A percentile compares a stretch with the other conserved stretches of the same genome.
These are phyloP conservation scores for Drosophila maculinotata DNA, from an alignment of 2,888 invertebrate genomes.

Conservation along the genomic window DNA sequence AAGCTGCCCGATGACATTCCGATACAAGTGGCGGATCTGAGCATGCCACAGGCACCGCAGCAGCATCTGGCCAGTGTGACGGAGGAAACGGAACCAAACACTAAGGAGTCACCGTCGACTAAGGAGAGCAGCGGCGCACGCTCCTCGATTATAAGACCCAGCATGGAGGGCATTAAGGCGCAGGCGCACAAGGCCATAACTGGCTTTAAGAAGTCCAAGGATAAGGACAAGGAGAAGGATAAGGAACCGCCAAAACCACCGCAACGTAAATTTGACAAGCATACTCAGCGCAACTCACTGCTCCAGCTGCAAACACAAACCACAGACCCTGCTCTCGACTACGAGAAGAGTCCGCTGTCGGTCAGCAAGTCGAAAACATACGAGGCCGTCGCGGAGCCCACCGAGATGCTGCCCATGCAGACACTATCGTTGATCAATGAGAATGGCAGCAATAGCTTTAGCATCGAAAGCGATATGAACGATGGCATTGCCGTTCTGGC, in stretches of 20 bases:
- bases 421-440: constrained; percentile 81
- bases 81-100: constrained; percentile 82
- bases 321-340: constrained; percentile 63
- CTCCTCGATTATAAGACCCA: constrained; percentile 83
- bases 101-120: constrained; percentile 70
- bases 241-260: constrained; percentile 83
- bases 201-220: constrained; percentile 85
- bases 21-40: constrained; percentile 87
- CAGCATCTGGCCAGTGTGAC: constrained; percentile 83
- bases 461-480: constrained; percentile 81
- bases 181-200: constrained; percentile 85
- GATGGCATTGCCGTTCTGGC: constrained; percentile 66
- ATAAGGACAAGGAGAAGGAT: constrained; percentile 83
- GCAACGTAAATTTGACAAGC: constrained; percentile 83
- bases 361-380: constrained; percentile 67
- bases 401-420: constrained; percentile 83
- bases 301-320: constrained; percentile 78
- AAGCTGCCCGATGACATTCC: constrained; percentile 98
- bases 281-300: constrained; percentile 82
- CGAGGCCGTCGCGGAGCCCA: constrained; percentile 68
- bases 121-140: constrained; percentile 79
- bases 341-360: constrained; percentile 68
- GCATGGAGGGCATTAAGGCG: constrained; percentile 85
- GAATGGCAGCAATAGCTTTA: constrained; percentile 82
- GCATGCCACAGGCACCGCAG: constrained; percentile 77